Base-by-base conservation (phyloP, 2,797 vertebrate genomes). In the Peromyscus eremicus region DNA sequence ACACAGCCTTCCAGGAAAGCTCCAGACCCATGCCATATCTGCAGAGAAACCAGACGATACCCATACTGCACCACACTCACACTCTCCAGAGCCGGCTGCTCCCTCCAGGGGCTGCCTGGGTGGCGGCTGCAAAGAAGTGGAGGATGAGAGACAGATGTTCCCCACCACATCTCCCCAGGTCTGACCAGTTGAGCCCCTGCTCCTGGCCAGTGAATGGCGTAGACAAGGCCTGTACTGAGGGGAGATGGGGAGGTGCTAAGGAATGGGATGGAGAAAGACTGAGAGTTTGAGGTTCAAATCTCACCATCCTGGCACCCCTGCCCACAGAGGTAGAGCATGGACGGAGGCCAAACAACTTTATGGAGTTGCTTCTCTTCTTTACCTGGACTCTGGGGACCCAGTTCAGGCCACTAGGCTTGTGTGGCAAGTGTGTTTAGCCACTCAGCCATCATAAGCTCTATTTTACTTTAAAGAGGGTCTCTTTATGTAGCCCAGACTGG, bases 41-140 rank as follows among this genome's bases (percentile, higher is more conserved):
- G 12, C 37, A 16, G 0, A 55, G 60, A 14, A 49, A 6, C 66
- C 16, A 0, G 0, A 5, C 25, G 2, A 19, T 8, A 2, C 19
- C 57, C 37, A 19, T 49, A 14, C 34, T 3, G 76, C 2, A 19
- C n/a, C 32, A 6, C 27, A 21, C 62, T 19, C 34, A 11, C n/a
- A 60, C 37, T 27, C 37, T 23, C 43, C 60, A 13, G 73, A 34
- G 10, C 10, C 10, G 0, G 37, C n/a, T 43, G 70, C 17, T 60
- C 86, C 71, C 52, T 76, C 27, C 34, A 13, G n/a, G 66, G n/a
- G n/a, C 55, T 14, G 52, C 11, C 89, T 49, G 12, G 12, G 13
- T 6, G 13, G 4, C 21, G 0, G 17, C 43, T 85, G 86, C 34
- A 3, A 7, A 43, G 11, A 52, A n/a, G 14, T 13, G 14, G 52